phyloP scores from a whole-genome alignment of 1,140 invertebrate species.

The Oscheius sp. region DNA sequence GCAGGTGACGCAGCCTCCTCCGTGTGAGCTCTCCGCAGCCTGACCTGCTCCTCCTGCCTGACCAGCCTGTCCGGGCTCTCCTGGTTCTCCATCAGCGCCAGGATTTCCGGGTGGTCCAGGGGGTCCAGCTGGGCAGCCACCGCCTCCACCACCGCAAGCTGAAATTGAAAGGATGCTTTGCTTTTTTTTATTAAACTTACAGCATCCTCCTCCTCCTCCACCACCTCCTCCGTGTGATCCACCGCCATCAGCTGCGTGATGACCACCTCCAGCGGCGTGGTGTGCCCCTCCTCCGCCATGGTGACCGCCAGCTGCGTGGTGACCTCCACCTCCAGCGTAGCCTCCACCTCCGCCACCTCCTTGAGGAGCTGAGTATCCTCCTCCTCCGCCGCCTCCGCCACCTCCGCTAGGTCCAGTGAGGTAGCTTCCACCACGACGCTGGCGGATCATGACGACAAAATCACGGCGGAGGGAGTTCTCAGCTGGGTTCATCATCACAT shows the following conservation, averaged over 20 bases:
- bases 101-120: constrained; percentile 17
- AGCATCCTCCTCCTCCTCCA: too few relatives aligned
- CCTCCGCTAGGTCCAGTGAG: neutral
- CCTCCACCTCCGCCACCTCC: constrained; percentile 2
- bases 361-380: neutral
- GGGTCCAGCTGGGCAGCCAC: constrained; percentile 1
- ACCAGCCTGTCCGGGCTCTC: constrained; percentile 20
- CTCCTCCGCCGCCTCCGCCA: constrained; percentile 13
- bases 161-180: too few relatives aligned
- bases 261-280: too few relatives aligned
- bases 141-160: constrained; percentile 9
- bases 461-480: neutral
- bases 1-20: constrained; percentile 14
- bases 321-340: constrained; percentile 20
- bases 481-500: constrained; percentile 25
- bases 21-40: neutral
- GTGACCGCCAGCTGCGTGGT: too few relatives aligned
- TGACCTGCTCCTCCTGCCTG: constrained; percentile 18
- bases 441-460: constrained; percentile 3
- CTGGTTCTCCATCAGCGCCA: constrained; percentile 9
- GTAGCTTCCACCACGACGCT: neutral
- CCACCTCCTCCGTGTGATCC: too few relatives aligned
- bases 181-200: too few relatives aligned
- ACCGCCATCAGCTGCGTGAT: too few relatives aligned
- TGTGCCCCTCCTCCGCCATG: too few relatives aligned